Conservation (phyloP, 2,113 vertebrate genomes). For the Oncorhynchus masou region DNA sequence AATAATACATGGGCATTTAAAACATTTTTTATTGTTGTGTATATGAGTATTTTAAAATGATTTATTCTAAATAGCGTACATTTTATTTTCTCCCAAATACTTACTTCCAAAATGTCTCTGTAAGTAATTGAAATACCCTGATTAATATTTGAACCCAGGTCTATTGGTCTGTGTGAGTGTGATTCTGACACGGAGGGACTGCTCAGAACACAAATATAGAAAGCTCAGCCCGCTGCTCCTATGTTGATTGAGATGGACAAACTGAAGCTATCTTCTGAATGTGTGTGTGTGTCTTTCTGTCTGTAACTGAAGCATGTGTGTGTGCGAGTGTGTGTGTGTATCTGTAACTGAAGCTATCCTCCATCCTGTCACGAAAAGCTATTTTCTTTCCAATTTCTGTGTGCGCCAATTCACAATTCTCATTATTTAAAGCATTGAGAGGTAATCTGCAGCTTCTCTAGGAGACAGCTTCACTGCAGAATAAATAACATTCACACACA, state of each 20-base stretch:
- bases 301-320: constrained; percentile 4
- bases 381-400: constrained; percentile 45
- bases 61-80: no score
- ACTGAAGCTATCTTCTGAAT: constrained; percentile 29
- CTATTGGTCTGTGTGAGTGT: constrained; percentile 5
- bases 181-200: constrained; percentile 17
- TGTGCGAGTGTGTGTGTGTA: neutral
- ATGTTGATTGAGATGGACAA: constrained; percentile 47
- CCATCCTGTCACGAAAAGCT: constrained; percentile 46
- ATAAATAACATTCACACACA: constrained; percentile 4
- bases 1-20: no score
- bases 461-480: constrained; percentile 15
- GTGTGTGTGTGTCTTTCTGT: constrained; percentile 4
- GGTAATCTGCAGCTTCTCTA: constrained; percentile 39
- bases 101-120: no score
- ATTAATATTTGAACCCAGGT: no score
- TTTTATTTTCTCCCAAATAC: no score
- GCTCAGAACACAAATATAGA: constrained; percentile 26
- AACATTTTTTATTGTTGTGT: no score
- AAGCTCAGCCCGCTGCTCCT: neutral
- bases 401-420: constrained; percentile 42
- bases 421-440: constrained; percentile 43
- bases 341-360: constrained; percentile 42
- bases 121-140: no score
- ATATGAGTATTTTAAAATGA: no score